These are phyloP conservation scores for Acheta domesticus DNA, from an alignment of 2,888 invertebrate species.

Conservation along the genomic window DNA sequence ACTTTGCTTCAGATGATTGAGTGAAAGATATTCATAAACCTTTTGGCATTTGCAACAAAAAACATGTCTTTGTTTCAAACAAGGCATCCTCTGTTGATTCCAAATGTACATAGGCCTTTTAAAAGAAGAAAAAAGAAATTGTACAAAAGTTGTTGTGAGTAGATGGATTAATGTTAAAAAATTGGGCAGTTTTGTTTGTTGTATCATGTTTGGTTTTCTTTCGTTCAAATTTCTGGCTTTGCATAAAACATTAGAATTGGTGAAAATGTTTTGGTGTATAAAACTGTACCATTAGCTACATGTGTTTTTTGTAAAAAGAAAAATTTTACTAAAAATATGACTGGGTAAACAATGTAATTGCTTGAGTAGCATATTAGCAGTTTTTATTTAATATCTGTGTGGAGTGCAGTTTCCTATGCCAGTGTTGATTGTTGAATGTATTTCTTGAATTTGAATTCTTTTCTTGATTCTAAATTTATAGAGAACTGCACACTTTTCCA, in stretches of 20 bases:
- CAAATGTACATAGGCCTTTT: conserved; percentile 26
- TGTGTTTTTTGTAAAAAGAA: conserved; percentile 12
- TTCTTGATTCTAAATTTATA: background rate
- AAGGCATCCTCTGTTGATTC: conserved; percentile 28
- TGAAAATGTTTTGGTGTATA: conserved; percentile 29
- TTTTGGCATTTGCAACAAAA: background rate
- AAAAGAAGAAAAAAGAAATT: conserved; percentile 18
- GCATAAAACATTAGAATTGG: conserved; percentile 27
- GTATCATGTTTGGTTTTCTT: background rate
- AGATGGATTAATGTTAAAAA: conserved; percentile 22
- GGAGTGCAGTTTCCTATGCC: conserved; percentile 18
- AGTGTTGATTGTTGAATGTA: conserved; percentile 8
- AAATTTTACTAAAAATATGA: conserved; percentile 18
- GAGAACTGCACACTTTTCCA: background rate
- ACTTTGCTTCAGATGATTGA: background rate
- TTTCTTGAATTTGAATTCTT: background rate
- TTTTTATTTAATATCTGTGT: background rate
- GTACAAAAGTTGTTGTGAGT: conserved; percentile 28
- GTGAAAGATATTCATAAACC: background rate
- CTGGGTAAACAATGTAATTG: conserved; percentile 9
- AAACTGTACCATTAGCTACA: conserved; percentile 25
- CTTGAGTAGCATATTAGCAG: conserved; percentile 6
- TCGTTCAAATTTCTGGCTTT: conserved; percentile 1
- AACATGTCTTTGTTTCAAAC: background rate
- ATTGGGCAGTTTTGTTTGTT: background rate